Conservation (phyloP, 2,113 vertebrate genomes). For the Myrmecophaga tridactyla region DNA sequence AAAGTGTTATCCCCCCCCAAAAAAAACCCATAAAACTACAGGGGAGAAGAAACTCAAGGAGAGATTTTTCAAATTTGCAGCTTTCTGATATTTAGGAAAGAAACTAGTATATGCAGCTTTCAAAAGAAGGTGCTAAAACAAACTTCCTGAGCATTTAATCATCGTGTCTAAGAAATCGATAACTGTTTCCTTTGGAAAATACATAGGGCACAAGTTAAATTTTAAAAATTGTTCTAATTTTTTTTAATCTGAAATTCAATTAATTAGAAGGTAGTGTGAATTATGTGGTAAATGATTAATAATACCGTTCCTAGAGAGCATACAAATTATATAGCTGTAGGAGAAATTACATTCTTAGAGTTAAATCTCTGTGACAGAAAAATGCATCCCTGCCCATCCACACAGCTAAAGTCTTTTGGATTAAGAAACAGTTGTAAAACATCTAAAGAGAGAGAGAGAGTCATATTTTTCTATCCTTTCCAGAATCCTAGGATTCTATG, state of each 20-base stretch:
- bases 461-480: no score
- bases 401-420: background rate
- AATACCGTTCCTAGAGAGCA: background rate
- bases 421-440: background rate
- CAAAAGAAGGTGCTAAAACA: background rate
- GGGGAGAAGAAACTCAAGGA: background rate
- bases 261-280: background rate
- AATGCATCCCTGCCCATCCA: background rate
- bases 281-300: background rate
- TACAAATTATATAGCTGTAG: background rate
- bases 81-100: background rate
- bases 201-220: background rate
- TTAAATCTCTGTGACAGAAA: background rate
- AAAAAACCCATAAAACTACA: background rate
- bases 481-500: background rate
- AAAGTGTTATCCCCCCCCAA: background rate
- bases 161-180: background rate
- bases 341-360: background rate
- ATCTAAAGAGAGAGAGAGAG: background rate
- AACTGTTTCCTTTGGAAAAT: background rate
- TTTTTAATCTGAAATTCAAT: background rate
- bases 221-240: background rate
- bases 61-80: background rate
- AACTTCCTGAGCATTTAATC: background rate
- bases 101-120: background rate